These are phyloP conservation scores for Hirudinaria manillensis DNA, from an alignment of 2,888 invertebrate genomes.

Conservation along the genomic window DNA sequence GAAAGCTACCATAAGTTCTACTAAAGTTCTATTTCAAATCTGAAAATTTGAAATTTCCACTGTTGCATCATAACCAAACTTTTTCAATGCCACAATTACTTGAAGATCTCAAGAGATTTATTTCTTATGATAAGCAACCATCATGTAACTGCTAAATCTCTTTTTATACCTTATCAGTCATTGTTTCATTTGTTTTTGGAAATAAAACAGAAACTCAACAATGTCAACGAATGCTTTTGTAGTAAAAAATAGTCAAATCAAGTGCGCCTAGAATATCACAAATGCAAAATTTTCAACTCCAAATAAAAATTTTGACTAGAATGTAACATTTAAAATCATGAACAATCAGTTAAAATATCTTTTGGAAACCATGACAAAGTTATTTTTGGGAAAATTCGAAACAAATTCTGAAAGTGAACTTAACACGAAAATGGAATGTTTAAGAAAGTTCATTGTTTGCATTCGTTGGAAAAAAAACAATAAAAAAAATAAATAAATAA, in stretches of 20 bases:
- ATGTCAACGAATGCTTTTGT: conserved; percentile 14
- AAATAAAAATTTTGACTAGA: conserved; percentile 14
- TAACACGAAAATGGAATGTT: conserved; percentile 9
- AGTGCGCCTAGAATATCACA: conserved; percentile 16
- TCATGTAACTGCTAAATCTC: no score
- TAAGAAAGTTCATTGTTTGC: no score
- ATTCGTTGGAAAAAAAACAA: no score
- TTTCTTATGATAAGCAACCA: no score
- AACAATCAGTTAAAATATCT: conserved; percentile 1
- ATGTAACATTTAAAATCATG: conserved; percentile 3
- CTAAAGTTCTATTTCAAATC: no score
- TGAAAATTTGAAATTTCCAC: no score
- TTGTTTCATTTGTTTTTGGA: not conserved
- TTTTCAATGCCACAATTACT: no score
- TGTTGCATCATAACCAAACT: no score
- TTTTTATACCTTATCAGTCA: no score
- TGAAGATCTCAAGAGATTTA: no score
- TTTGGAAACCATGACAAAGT: not conserved
- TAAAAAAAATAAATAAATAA: no score
- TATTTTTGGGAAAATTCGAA: not conserved
- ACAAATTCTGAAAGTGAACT: not conserved
- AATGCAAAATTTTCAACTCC: conserved; percentile 5
- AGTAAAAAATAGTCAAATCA: conserved; percentile 3
- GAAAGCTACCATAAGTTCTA: no score
- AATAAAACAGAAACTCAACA: conserved; percentile 1